Evolutionary conservation across 2,113 vertebrate species (phyloP).

Genomic region (Tupaia tana): DNA sequence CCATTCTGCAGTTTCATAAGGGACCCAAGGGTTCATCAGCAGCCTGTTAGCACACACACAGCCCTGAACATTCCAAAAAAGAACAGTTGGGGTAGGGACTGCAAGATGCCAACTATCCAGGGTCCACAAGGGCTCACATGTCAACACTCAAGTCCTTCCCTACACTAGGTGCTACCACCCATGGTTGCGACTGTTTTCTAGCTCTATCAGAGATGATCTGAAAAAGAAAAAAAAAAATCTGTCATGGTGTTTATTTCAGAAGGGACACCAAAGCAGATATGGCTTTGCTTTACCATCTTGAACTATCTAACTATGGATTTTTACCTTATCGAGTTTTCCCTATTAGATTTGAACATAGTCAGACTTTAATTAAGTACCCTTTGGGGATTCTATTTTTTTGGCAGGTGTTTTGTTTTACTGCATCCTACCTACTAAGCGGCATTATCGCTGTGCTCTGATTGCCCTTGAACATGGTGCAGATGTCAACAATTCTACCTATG

Average conservation of each 20-base stretch:
- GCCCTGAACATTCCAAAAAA: not conserved
- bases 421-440: conserved; percentile 90
- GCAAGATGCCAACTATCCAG: not conserved
- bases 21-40: not conserved
- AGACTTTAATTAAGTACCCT: not conserved
- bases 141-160: not conserved
- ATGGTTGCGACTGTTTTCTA: not conserved
- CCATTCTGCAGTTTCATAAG: not conserved
- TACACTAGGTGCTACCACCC: not conserved
- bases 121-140: not conserved
- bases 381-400: conserved; percentile 61
- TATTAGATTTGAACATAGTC: not conserved
- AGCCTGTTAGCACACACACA: not conserved
- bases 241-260: conserved; percentile 32
- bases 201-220: not conserved
- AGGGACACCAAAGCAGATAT: not conserved
- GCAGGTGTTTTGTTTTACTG: conserved; percentile 96
- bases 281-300: not conserved
- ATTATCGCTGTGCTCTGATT: conserved; percentile 89
- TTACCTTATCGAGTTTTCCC: not conserved
- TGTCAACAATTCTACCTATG: conserved; percentile 89
- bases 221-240: not conserved
- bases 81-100: not conserved
- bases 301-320: not conserved
- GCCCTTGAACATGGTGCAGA: conserved; percentile 91